phyloP scores from a whole-genome alignment of 2,113 vertebrate species.

The Seriola aureovittata region DNA sequence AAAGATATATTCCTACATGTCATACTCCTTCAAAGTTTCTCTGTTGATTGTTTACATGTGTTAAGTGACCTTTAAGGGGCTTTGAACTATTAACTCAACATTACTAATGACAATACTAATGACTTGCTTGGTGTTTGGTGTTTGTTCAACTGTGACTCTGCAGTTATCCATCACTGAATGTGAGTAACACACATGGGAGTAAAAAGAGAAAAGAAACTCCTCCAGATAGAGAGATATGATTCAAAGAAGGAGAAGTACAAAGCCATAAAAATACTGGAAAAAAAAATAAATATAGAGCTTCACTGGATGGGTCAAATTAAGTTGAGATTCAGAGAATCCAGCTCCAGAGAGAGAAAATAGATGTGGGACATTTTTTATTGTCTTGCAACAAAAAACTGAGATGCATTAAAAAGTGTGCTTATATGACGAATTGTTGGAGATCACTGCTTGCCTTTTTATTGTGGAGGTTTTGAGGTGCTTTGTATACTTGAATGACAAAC shows the following conservation, averaged over 20 bases:
- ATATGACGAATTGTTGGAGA: background rate
- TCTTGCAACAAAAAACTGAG: too few relatives aligned
- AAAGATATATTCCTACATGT: background rate
- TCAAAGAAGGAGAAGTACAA: too few relatives aligned
- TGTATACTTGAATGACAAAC: constrained; percentile 9
- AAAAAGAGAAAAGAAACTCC: background rate
- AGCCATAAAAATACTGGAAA: too few relatives aligned
- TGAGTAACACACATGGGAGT: background rate
- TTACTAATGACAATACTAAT: background rate
- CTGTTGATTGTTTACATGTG: background rate
- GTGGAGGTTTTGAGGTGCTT: background rate
- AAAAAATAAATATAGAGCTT: background rate
- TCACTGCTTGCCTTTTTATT: background rate
- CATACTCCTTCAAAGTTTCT: background rate
- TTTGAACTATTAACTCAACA: background rate
- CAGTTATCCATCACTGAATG: constrained; percentile 3
- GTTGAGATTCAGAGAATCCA: background rate
- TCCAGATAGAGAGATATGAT: background rate
- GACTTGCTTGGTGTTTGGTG: background rate
- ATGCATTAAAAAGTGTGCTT: background rate
- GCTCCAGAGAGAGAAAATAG: too few relatives aligned
- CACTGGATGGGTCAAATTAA: background rate
- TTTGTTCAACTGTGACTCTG: background rate
- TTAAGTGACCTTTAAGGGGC: background rate
- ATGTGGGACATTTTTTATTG: too few relatives aligned